Base-by-base conservation (phyloP, 2,797 vertebrate genomes). In the Lateolabrax maculatus region DNA sequence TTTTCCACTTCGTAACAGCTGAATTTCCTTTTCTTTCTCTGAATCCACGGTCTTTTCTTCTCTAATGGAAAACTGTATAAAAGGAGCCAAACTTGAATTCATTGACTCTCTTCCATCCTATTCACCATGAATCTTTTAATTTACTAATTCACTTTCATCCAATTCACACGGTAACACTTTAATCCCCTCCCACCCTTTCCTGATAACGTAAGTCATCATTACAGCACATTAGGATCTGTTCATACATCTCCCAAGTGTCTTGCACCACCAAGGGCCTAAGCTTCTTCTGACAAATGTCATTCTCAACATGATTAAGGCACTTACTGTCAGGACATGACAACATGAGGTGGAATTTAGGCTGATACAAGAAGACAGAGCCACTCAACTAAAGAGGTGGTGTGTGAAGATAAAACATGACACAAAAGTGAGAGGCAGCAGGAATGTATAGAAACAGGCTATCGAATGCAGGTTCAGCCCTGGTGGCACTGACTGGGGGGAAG, bases 161-260 rank as follows among this genome's bases (percentile, higher is more conserved):
- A 9, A 43, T 84, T 75, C 52, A 73, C 15, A 5, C 23, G 4
- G 51, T 65, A 61, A 82, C 70, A 39, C 63, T 77, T 84, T 84
- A 86, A 90, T 86, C 83, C 77, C 25, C 58, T 58, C 36, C 19
- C 69, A 56, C 71, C 56, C 65, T 64, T 25, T 64, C 61, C 19
- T 52, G 4, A 44, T 23, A 21, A 52, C 12, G 49, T 68, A 56
- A 63, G 11, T 70, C 58, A 81, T 65, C 39, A 81, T 66, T 73
- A 57, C n/a, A 79, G 79, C 41, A 61, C 58, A 70, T 77, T 63
- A 64, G 69, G 81, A 83, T 74, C 56, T 81, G 83, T 80, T 80
- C 48, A 74, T 41, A 89, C 81, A 75, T 61, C 56, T 66, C 7
- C 1, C 51, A 43, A 77, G 6, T 63, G 23, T 19, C 46, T 74